phyloP scores from a whole-genome alignment of 2,113 vertebrate genomes.

The Chunga burmeisteri region DNA sequence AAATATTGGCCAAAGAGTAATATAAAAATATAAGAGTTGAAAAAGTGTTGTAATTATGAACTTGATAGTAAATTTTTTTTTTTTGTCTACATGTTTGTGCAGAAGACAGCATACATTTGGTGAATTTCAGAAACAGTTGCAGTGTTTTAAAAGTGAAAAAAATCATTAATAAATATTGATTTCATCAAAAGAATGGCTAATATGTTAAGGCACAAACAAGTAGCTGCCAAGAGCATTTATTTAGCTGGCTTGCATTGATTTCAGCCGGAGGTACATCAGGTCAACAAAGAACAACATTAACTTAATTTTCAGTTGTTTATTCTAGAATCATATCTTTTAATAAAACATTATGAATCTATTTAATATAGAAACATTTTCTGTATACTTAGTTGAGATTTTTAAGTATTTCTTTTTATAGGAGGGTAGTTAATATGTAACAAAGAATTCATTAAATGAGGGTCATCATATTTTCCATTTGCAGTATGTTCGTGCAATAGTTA shows the following conservation, averaged over 20 bases:
- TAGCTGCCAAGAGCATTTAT: neutral
- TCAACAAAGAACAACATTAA: neutral
- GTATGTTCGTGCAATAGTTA: neutral
- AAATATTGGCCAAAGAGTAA: neutral
- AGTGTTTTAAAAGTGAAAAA: neutral
- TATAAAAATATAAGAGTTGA: neutral
- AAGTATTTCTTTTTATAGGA: neutral
- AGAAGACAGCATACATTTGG: neutral
- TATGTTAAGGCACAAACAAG: neutral
- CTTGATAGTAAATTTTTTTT: neutral
- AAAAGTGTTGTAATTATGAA: neutral
- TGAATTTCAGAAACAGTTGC: neutral
- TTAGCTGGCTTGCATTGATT: neutral
- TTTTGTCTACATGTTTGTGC: neutral
- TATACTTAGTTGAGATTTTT: neutral
- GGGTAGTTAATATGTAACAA: neutral
- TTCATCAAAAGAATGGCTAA: neutral
- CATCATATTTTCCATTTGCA: neutral
- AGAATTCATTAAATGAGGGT: neutral
- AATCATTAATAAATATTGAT: neutral
- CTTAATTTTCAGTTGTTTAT: neutral
- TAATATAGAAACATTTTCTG: neutral
- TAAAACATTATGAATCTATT: neutral
- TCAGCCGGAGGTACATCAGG: neutral
- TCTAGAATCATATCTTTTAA: neutral